Evolutionary conservation across 2,797 vertebrate species (phyloP).

Genomic region (Sebastes melanostomus): DNA sequence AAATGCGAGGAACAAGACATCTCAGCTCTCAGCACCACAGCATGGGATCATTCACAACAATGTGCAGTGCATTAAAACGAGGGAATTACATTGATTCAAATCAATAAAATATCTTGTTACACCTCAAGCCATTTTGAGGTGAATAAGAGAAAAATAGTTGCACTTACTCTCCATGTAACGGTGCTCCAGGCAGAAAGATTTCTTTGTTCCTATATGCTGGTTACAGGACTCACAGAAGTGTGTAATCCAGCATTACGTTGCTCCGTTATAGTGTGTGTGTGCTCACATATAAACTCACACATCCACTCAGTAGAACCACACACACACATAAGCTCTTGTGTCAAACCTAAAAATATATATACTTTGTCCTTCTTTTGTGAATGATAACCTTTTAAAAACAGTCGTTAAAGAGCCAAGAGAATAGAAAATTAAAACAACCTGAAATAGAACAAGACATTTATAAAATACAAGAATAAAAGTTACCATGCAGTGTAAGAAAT

Average conservation of each 20-base stretch:
- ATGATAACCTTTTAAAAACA: background rate
- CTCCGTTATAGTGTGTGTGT: background rate
- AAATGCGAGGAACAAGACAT: background rate
- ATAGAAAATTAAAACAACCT: background rate
- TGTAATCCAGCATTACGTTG: background rate
- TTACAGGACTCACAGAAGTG: background rate
- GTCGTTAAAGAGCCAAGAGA: background rate
- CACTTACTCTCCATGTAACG: background rate
- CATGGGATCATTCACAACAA: background rate
- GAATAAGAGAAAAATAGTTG: background rate
- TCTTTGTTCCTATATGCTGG: background rate
- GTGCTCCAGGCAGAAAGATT: background rate
- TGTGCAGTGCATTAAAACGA: background rate
- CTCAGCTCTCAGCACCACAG: background rate
- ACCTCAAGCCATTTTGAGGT: background rate
- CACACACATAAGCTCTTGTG: background rate
- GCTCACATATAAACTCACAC: background rate
- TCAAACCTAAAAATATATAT: background rate
- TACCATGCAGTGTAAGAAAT: background rate
- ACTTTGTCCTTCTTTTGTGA: background rate
- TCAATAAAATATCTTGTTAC: background rate
- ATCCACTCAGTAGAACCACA: background rate
- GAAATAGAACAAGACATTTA: background rate
- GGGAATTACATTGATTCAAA: background rate
- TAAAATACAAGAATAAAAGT: background rate